Base-by-base conservation (phyloP, 2,797 vertebrate genomes). In the Anisognathus igniventris region DNA sequence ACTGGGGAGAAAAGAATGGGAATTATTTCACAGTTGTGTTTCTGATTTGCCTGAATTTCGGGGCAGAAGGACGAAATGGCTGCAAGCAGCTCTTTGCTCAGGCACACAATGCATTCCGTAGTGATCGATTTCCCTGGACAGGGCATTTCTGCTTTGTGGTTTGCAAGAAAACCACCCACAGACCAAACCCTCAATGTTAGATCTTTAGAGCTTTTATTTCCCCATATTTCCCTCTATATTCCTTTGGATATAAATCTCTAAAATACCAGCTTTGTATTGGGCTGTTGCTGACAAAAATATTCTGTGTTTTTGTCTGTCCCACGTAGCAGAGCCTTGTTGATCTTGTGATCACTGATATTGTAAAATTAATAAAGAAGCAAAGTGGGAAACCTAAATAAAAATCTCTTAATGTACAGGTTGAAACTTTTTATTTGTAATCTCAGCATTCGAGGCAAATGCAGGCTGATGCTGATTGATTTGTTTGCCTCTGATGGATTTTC, bases 91-190 rank as follows among this genome's bases (percentile, higher is more conserved):
- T 88, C 53, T 87, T 94, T 90, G 53, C 89, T 92, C 51, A 77
- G 92, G 92, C 88, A 88, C 90, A 87, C 90, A 95, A 94, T 92
- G 80, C 78, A 74, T 94, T 95, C 93, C 83, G 25, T 62, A 19
- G 42, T 56, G 93, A 95, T 94, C 86, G 48, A 91, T 96, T 95
- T 95, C 91, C 96, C 91, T 96, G 95, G 91, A 95, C 85, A 45
- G 90, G 92, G 86, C 82, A 92, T 90, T 94, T 96, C 44, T 93
- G 89, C 92, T 84, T 37, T 74, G 95, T 94, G 94, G 91, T 84
- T 90, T 91, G 93, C 90, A 85, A 93, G 93, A 48, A 96, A 95
- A 90, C 91, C 92, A 92, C 92, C 95, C 90, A 73, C 83, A 92
- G 85, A 79, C 88, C 92, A 61, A 93, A 79, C 10, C 74, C 82